A percentile compares a stretch with the other conserved stretches of the same genome.
Evolutionary conservation across 1,140 invertebrate genomes (phyloP).

Genomic region (Trichonephila clavipes): DNA sequence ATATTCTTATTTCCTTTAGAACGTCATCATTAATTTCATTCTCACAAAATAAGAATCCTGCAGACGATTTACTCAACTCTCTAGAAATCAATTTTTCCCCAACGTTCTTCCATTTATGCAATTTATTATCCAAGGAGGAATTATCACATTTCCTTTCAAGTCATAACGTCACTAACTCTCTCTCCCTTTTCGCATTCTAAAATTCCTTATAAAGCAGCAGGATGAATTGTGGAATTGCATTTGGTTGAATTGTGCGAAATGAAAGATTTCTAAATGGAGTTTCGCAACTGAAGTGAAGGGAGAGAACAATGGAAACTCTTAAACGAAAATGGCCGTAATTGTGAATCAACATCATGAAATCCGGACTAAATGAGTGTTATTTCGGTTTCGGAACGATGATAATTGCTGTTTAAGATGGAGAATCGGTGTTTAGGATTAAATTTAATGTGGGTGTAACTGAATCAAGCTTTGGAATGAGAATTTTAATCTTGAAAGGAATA

Average conservation of each 20-base stretch:
- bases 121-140: constrained; percentile 30
- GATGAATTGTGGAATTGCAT: constrained; percentile 30
- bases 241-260: constrained; percentile 5
- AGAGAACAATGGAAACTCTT: not conserved
- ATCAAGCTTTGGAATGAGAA: not conserved
- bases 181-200: not conserved
- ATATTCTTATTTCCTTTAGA: constrained; percentile 39
- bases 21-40: constrained; percentile 35
- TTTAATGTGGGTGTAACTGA: not conserved
- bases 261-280: constrained; percentile 17
- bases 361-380: not conserved
- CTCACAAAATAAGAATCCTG: constrained; percentile 12
- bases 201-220: constrained; percentile 7
- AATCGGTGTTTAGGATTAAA: not conserved
- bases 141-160: constrained; percentile 41
- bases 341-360: constrained; percentile 12
- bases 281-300: constrained; percentile 16
- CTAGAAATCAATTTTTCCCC: not conserved
- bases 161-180: constrained; percentile 25
- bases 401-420: not conserved
- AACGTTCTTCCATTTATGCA: not conserved
- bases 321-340: constrained; percentile 18
- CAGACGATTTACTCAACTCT: constrained; percentile 24
- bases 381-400: not conserved
- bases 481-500: not conserved